These are phyloP conservation scores for Lordiphosa collinella DNA, from an alignment of 1,140 invertebrate genomes.

Conservation along the genomic window DNA sequence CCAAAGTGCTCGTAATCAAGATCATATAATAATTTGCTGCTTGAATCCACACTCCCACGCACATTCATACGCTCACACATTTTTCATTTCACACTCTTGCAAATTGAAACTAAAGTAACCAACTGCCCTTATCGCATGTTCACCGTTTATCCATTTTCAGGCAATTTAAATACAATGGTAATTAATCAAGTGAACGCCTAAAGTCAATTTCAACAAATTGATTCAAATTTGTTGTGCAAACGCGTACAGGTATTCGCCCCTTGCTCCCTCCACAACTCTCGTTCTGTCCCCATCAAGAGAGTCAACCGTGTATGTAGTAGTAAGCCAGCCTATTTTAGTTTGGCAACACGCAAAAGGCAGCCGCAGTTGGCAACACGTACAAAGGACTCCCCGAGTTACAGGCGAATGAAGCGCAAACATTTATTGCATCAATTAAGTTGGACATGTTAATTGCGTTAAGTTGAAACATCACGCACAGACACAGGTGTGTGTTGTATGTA, in stretches of 20 bases:
- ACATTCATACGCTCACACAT: no score
- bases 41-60: no score
- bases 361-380: slow-evolving; percentile 60
- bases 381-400: slow-evolving; percentile 9
- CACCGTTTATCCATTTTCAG: not conserved
- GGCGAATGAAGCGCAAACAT: slow-evolving; percentile 56
- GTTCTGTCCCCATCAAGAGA: no score
- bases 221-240: slow-evolving; percentile 74
- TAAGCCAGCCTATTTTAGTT: slow-evolving; percentile 49
- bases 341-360: slow-evolving; percentile 67
- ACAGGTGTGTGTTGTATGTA: not conserved
- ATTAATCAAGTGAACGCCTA: slow-evolving; percentile 71
- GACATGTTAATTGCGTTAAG: slow-evolving; percentile 78
- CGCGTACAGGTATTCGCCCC: slow-evolving; percentile 40
- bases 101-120: no score
- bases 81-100: no score
- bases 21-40: no score
- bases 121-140: no score
- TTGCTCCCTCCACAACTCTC: slow-evolving; percentile 7
- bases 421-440: slow-evolving; percentile 78
- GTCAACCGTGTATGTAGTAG: slow-evolving; percentile 3
- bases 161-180: slow-evolving; percentile 63
- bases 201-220: slow-evolving; percentile 78
- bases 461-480: slow-evolving; percentile 71
- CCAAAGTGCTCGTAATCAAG: no score